phyloP scores from a whole-genome alignment of 2,113 vertebrate genomes.

The Panurus biarmicus region DNA sequence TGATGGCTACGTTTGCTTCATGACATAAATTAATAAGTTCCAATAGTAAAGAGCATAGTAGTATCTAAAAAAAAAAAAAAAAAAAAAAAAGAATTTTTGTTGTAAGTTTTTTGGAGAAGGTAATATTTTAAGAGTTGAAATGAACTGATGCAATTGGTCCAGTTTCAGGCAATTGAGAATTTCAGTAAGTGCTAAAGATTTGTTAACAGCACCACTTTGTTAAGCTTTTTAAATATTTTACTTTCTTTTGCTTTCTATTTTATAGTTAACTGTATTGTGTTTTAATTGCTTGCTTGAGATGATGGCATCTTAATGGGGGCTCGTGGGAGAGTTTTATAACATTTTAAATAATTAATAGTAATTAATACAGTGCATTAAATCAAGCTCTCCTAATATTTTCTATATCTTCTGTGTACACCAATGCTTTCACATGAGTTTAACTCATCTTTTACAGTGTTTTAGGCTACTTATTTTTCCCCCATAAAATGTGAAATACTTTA shows the following conservation, averaged over 20 bases:
- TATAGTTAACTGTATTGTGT: slow-evolving; percentile 16
- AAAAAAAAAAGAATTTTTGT: not conserved
- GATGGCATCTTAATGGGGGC: not conserved
- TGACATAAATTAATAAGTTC: not conserved
- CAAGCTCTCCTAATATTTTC: not conserved
- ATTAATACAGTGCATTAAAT: slow-evolving; percentile 43
- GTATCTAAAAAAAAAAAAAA: not conserved
- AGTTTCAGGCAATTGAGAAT: not conserved
- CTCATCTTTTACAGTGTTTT: not conserved
- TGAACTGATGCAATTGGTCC: not conserved
- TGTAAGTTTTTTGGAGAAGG: not conserved
- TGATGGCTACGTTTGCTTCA: not conserved
- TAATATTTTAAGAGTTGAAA: not conserved
- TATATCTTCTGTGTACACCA: not conserved
- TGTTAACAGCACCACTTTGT: not conserved
- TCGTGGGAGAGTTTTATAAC: not conserved
- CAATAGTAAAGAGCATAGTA: not conserved
- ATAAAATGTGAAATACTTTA: not conserved
- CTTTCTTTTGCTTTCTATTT: slow-evolving; percentile 6
- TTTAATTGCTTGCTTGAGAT: slow-evolving; percentile 23
- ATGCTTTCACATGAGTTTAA: not conserved
- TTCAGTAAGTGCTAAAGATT: not conserved
- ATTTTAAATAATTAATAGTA: slow-evolving; percentile 53
- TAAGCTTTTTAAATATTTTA: slow-evolving; percentile 43
- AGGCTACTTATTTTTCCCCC: not conserved